phyloP scores from a whole-genome alignment of 2,797 vertebrate genomes.

The Passerculus sandwichensis region DNA sequence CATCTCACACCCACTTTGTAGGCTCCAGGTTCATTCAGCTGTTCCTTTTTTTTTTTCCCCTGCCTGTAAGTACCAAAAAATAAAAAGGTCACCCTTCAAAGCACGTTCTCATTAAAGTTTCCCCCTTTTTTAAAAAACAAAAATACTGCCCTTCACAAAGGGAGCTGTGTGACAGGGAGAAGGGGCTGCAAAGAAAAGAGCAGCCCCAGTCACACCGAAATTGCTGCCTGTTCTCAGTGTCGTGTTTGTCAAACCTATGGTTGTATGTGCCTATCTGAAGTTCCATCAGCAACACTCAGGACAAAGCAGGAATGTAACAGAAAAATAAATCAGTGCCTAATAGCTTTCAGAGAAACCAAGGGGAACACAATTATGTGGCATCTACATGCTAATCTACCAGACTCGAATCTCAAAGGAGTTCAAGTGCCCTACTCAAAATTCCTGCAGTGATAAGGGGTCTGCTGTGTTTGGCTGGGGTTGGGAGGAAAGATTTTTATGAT shows the following conservation, averaged over 20 bases:
- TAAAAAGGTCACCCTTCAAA: not conserved
- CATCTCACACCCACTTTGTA: not conserved
- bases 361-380: constrained; percentile 94
- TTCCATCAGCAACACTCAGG: constrained; percentile 80
- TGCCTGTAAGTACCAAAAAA: not conserved
- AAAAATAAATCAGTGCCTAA: constrained; percentile 89
- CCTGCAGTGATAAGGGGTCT: constrained; percentile 91
- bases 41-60: not conserved
- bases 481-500: constrained; percentile 90
- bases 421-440: constrained; percentile 92
- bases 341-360: constrained; percentile 89
- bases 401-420: constrained; percentile 89
- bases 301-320: constrained; percentile 80
- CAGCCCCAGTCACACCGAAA: not conserved
- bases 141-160: constrained; percentile 12
- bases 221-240: constrained; percentile 23
- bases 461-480: constrained; percentile 82
- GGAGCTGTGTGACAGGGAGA: constrained; percentile 7
- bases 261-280: constrained; percentile 70
- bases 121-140: not conserved
- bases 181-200: constrained; percentile 25
- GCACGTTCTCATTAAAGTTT: constrained; percentile 24
- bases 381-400: constrained; percentile 95
- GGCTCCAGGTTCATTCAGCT: not conserved
- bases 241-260: constrained; percentile 46